These are phyloP conservation scores for Microcebus murinus DNA, from an alignment of 2,113 vertebrate species.

Conservation along the genomic window DNA sequence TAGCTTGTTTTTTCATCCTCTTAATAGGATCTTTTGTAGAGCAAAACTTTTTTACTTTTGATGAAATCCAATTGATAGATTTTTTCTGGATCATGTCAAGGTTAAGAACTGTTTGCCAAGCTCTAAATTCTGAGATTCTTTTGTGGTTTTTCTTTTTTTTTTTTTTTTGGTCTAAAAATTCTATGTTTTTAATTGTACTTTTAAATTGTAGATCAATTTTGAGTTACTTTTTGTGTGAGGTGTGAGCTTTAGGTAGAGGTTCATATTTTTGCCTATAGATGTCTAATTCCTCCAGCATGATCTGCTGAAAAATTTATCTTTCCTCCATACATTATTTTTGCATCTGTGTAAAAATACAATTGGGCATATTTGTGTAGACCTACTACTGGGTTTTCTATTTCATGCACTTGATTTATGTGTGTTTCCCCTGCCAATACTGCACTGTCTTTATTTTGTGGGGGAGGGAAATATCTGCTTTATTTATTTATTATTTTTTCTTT, in stretches of 20 bases:
- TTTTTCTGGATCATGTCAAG: neutral
- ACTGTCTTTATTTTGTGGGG: too few relatives aligned
- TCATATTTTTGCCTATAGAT: too few relatives aligned
- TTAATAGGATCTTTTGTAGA: neutral
- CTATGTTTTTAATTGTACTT: neutral
- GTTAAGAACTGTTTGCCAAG: neutral
- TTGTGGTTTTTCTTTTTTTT: too few relatives aligned
- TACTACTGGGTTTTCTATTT: neutral
- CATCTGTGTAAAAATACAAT: neutral
- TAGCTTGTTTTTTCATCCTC: neutral
- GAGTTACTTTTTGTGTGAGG: neutral
- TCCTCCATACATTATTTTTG: neutral
- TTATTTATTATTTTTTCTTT: too few relatives aligned
- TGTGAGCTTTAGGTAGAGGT: too few relatives aligned
- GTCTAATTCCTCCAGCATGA: too few relatives aligned
- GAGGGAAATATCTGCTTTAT: too few relatives aligned
- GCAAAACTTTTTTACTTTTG: neutral
- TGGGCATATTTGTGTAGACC: neutral
- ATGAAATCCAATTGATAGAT: neutral
- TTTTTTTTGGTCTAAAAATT: neutral
- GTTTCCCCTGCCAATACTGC: neutral
- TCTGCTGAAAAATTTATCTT: too few relatives aligned
- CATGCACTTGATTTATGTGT: neutral
- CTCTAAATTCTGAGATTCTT: neutral
- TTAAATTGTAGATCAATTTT: neutral